Evolutionary conservation across 2,888 invertebrate species (phyloP).

Genomic region (Ditula angustiorana): DNA sequence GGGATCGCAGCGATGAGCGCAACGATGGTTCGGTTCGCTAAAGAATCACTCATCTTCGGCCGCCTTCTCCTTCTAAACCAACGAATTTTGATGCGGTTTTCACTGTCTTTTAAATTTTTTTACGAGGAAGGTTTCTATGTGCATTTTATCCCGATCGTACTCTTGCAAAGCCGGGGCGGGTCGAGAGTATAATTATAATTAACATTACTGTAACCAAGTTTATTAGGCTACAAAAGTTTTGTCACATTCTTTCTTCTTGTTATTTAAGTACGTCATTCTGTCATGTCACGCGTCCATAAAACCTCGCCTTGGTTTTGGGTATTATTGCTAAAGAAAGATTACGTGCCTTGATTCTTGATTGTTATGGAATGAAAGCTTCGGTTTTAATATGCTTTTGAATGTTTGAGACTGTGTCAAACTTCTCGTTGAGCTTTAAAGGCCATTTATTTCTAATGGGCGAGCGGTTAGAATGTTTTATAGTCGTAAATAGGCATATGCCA

Average conservation of each 20-base stretch:
- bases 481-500: constrained; percentile 17
- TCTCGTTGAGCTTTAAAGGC: constrained; percentile 16
- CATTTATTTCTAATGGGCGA: constrained; percentile 24
- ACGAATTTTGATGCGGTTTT: too few species aligned
- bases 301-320: neutral
- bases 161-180: too few species aligned
- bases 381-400: too few species aligned
- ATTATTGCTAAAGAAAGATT: neutral
- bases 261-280: neutral
- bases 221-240: neutral
- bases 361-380: neutral
- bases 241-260: neutral
- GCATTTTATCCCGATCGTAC: too few species aligned
- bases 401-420: neutral
- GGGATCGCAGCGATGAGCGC: too few species aligned
- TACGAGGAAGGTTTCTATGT: too few species aligned
- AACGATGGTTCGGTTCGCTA: too few species aligned
- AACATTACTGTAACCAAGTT: too few species aligned
- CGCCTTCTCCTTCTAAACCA: too few species aligned
- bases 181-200: too few species aligned
- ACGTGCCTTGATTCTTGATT: neutral
- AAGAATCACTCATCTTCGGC: too few species aligned
- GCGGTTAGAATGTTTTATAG: constrained; percentile 32
- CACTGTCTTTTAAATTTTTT: too few species aligned
- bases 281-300: neutral